Percentiles rank a stretch among this genome's conserved stretches.
Evolutionary conservation across 2,888 invertebrate genomes (phyloP).

Genomic region (Rhopalosiphum nymphaeae): DNA sequence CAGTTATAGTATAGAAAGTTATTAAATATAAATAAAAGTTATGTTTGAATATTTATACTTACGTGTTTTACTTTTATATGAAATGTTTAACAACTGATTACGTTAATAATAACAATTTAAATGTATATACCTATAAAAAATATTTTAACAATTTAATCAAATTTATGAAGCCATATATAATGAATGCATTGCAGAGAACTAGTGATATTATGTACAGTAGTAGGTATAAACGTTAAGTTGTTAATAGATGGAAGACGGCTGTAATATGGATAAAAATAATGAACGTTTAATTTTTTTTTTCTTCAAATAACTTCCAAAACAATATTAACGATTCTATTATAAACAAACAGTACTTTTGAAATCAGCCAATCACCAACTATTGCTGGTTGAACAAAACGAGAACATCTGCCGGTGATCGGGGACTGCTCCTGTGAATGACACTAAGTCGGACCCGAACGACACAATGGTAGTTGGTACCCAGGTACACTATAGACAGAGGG

Average conservation of each 20-base stretch:
- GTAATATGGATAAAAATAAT: slow-evolving; percentile 34
- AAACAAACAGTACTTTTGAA: slow-evolving; percentile 55
- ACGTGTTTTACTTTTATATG: too few relatives aligned
- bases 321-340: slow-evolving; percentile 48
- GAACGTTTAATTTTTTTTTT: slow-evolving; percentile 24
- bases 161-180: not conserved
- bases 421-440: slow-evolving; percentile 62
- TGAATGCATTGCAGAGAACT: not conserved
- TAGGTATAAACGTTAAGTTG: not conserved
- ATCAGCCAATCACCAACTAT: slow-evolving; percentile 50
- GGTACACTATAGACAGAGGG: slow-evolving; percentile 27
- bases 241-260: not conserved
- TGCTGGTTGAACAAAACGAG: slow-evolving; percentile 47
- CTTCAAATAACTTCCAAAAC: slow-evolving; percentile 46
- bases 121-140: not conserved
- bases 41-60: too few relatives aligned
- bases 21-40: too few relatives aligned
- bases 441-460: slow-evolving; percentile 58
- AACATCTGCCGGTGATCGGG: slow-evolving; percentile 64
- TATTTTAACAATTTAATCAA: not conserved
- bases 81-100: not conserved
- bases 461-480: slow-evolving; percentile 50
- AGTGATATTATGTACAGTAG: not conserved
- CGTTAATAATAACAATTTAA: not conserved
- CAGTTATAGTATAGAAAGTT: not conserved